A percentile compares a stretch with the other conserved stretches of the same genome.
These are phyloP conservation scores for Hemiprocne comata DNA, from an alignment of 2,113 vertebrate genomes.

Conservation along the genomic window DNA sequence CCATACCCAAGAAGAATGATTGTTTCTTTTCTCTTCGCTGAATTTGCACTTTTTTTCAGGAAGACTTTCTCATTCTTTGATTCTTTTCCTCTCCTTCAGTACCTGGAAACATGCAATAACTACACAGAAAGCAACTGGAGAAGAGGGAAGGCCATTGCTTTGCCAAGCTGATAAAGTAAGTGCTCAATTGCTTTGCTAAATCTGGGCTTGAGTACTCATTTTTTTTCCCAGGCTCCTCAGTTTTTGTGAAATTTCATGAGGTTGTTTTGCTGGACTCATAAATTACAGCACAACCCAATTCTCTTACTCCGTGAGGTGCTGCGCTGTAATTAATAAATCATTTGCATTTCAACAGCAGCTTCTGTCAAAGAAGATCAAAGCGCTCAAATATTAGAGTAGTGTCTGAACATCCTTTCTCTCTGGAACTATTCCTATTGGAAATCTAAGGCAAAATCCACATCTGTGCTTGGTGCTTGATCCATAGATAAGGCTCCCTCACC, in stretches of 20 bases:
- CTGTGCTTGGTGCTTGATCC: not conserved
- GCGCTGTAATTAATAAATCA: slow-evolving; percentile 25
- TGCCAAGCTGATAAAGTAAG: not conserved
- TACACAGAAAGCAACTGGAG: not conserved
- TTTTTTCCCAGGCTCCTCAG: not conserved
- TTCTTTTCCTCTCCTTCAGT: not conserved
- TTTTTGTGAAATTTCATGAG: not conserved
- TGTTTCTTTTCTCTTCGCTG: not conserved
- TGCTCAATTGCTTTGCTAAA: not conserved
- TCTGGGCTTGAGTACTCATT: not conserved
- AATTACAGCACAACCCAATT: slow-evolving; percentile 29
- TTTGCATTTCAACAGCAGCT: slow-evolving; percentile 50
- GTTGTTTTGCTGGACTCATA: not conserved
- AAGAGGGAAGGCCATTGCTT: not conserved
- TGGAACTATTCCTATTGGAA: not conserved
- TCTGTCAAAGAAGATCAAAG: slow-evolving; percentile 50
- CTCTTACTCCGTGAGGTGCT: not conserved
- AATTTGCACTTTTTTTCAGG: not conserved
- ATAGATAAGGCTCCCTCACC: not conserved
- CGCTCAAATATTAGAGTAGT: not conserved
- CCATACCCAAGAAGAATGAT: not conserved
- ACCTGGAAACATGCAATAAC: not conserved
- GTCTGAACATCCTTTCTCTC: not conserved
- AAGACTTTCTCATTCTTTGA: not conserved
- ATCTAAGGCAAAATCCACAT: not conserved